phyloP scores from a whole-genome alignment of 2,888 invertebrate species.

The Diadegma fenestrale region DNA sequence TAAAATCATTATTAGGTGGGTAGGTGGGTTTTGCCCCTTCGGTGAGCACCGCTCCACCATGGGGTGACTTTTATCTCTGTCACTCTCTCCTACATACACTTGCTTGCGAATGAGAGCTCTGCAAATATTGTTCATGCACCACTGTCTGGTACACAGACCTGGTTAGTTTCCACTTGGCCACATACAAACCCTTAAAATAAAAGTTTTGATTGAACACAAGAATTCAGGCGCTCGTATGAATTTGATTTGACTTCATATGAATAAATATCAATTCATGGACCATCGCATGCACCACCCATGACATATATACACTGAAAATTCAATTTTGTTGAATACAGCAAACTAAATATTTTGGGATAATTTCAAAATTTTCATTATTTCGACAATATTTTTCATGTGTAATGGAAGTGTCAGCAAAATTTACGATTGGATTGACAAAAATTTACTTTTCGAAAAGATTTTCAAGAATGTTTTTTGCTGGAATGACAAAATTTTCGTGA shows the following conservation, averaged over 20 bases:
- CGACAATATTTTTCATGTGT: too few species aligned
- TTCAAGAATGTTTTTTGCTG: too few species aligned
- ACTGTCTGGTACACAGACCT: conserved; percentile 54
- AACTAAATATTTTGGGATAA: too few species aligned
- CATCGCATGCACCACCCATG: too few species aligned
- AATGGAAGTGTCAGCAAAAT: too few species aligned
- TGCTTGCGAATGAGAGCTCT: conserved; percentile 80
- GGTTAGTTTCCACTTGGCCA: not conserved
- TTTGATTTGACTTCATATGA: conserved; percentile 31
- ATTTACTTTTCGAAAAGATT: too few species aligned
- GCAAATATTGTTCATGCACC: conserved; percentile 84
- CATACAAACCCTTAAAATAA: conserved; percentile 5
- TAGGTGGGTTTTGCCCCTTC: conserved; percentile 69
- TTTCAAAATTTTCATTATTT: too few species aligned
- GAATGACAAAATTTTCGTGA: too few species aligned
- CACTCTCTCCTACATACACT: conserved; percentile 47
- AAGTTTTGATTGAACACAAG: conserved; percentile 33
- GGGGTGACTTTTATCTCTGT: conserved; percentile 37
- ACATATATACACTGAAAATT: too few species aligned
- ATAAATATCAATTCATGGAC: too few species aligned
- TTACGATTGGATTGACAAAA: too few species aligned
- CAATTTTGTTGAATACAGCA: too few species aligned
- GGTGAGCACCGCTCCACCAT: conserved; percentile 59
- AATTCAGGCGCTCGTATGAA: conserved; percentile 6
- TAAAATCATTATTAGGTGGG: conserved; percentile 85